Conservation (phyloP, 2,113 vertebrate species). For the Pollachius pollachius region DNA sequence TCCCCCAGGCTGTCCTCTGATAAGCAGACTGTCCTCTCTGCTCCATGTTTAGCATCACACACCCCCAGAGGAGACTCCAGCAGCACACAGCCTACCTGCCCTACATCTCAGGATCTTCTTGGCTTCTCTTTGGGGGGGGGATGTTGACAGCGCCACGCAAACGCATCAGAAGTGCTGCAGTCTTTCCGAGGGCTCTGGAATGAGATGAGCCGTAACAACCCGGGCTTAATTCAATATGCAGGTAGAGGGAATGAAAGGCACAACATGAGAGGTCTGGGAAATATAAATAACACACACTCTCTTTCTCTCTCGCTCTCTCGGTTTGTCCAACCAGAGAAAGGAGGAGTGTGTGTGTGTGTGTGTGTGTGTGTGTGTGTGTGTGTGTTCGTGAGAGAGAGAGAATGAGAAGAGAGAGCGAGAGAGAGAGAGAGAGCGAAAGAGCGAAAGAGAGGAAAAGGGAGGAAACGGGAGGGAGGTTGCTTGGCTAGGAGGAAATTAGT, state of each 20-base stretch:
- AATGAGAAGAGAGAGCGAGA: too few relatives aligned
- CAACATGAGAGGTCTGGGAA: conserved; percentile 30
- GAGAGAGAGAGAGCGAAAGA: neutral
- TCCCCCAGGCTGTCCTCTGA: too few relatives aligned
- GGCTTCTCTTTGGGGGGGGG: too few relatives aligned
- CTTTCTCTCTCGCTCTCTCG: neutral
- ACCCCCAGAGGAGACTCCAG: too few relatives aligned
- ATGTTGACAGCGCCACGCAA: neutral
- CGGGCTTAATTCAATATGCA: conserved; percentile 12
- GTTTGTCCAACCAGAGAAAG: neutral
- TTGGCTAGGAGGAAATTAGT: neutral
- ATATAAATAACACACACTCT: conserved; percentile 29
- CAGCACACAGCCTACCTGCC: too few relatives aligned
- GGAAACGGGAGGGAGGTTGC: neutral
- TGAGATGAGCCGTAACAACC: neutral
- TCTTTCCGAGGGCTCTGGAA: neutral
- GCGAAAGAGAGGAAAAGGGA: neutral
- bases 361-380: too few relatives aligned
- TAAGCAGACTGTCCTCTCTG: too few relatives aligned
- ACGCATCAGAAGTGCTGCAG: neutral
- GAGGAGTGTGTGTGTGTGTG: too few relatives aligned
- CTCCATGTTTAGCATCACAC: too few relatives aligned
- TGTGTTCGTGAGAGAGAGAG: too few relatives aligned
- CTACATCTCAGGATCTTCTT: too few relatives aligned
- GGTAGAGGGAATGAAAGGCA: conserved; percentile 44